Base-by-base conservation (phyloP, 1,140 invertebrate species). In the Bombus terrestris region DNA sequence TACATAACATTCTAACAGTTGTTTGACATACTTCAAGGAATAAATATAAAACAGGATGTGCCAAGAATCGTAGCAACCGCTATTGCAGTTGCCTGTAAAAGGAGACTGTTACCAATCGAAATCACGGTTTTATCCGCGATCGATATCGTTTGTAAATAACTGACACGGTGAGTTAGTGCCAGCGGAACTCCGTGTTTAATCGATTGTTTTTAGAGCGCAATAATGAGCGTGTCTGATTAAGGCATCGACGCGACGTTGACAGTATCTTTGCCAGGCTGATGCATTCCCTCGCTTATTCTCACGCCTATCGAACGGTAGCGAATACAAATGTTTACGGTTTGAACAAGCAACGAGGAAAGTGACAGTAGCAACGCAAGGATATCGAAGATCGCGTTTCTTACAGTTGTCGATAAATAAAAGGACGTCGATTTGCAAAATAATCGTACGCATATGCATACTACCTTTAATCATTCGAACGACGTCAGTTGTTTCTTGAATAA, bases 201-300 rank as follows among this genome's bases (percentile, higher is more conserved):
- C 74, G 37, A 32, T 68, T 41, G 28, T 68, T 62, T 79, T 81
- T 75, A 82, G 71, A 76, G 39, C 62, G 69, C 15, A 73, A 86
- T 86, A 86, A 84, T 32, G 43, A 62, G 28, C 25, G 74, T n/a
- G 79, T 35, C 64, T 69, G 83, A 79, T 89, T 86, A 89, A 89
- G 68, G 22, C 75, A 59, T 15, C 47, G 47, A 53, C 47, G 47
- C 32, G 22, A 43, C 39, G 64, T 22, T 69, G 80, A 68, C 80
- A 77, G 64, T 74, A 69, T 89, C 83, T 83, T 72, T 41, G 82
- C 73, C 69, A 53, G 13, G 3, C 18, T 28, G 35, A 71, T 57
- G 75, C 59, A 83, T 77, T 72, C 71, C 43, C 57, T 68, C 37
- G 9, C 47, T 69, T 35, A 78, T 89, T 89, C 84, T 83, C 87